A percentile compares a stretch with the other conserved stretches of the same genome.
Conservation (phyloP, 2,113 vertebrate species). For the Tyrannus savana region DNA sequence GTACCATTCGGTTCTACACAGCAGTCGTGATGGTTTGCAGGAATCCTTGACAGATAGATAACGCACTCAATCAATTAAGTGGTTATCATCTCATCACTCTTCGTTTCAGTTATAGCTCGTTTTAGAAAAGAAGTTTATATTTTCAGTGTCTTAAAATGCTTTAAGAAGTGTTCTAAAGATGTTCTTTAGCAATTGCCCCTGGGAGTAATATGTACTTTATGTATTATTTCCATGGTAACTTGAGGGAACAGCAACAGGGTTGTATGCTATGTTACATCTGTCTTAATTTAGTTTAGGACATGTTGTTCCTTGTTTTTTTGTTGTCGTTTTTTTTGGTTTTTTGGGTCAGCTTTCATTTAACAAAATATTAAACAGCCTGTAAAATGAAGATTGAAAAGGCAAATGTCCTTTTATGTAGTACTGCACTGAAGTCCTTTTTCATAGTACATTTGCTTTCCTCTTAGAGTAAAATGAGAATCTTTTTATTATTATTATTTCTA, state of each 20-base stretch:
- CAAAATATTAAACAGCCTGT: slow-evolving; percentile 28
- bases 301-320: background rate
- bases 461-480: slow-evolving; percentile 44
- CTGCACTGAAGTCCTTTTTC: slow-evolving; percentile 13
- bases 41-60: background rate
- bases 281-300: slow-evolving; percentile 49
- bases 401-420: background rate
- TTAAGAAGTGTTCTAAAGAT: slow-evolving; percentile 26
- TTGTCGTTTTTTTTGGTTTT: background rate
- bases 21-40: background rate
- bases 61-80: background rate
- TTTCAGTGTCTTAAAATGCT: slow-evolving; percentile 33
- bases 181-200: slow-evolving; percentile 12
- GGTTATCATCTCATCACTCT: background rate
- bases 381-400: slow-evolving; percentile 61
- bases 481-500: slow-evolving; percentile 33
- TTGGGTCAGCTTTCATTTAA: slow-evolving; percentile 35
- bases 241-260: slow-evolving; percentile 21
- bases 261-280: slow-evolving; percentile 18
- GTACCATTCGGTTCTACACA: background rate
- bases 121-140: background rate
- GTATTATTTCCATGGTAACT: slow-evolving; percentile 55
- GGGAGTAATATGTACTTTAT: slow-evolving; percentile 4
- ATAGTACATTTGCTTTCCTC: slow-evolving; percentile 34
- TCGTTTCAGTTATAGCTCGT: slow-evolving; percentile 1